These are phyloP conservation scores for Cheilosia urbana DNA, from an alignment of 2,888 invertebrate species.

Conservation along the genomic window DNA sequence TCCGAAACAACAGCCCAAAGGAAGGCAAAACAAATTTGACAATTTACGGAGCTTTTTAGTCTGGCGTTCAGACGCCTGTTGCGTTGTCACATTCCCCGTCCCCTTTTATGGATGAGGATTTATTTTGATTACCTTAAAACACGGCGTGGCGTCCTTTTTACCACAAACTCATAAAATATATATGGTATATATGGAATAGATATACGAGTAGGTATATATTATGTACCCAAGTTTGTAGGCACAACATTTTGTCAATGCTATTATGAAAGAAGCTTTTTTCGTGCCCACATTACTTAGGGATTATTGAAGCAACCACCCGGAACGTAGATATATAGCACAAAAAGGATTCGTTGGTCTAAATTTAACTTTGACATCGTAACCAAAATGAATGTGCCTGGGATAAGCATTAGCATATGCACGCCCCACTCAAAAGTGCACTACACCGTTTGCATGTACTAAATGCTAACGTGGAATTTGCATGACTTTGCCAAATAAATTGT, in stretches of 20 bases:
- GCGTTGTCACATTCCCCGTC: slow-evolving; percentile 57
- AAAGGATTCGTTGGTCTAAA: slow-evolving; percentile 66
- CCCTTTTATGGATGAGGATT: slow-evolving; percentile 54
- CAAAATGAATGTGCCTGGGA: slow-evolving; percentile 13
- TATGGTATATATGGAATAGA: neutral
- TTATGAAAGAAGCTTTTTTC: neutral
- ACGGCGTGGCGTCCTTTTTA: neutral
- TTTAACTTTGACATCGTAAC: slow-evolving; percentile 46
- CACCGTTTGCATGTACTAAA: slow-evolving; percentile 21
- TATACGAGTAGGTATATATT: neutral
- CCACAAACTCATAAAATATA: slow-evolving; percentile 31
- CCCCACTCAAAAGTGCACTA: slow-evolving; percentile 4
- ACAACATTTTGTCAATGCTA: slow-evolving; percentile 6
- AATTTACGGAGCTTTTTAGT: slow-evolving; percentile 51
- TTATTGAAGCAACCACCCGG: slow-evolving; percentile 29
- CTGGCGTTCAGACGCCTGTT: slow-evolving; percentile 51
- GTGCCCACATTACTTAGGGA: neutral
- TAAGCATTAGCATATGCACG: slow-evolving; percentile 16
- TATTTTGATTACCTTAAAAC: slow-evolving; percentile 62
- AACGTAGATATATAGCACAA: slow-evolving; percentile 15
- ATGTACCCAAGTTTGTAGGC: neutral
- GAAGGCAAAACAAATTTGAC: slow-evolving; percentile 58
- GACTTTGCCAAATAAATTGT: slow-evolving; percentile 73
- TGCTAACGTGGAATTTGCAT: slow-evolving; percentile 57
- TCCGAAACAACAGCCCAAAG: slow-evolving; percentile 32